phyloP scores from a whole-genome alignment of 2,797 vertebrate genomes.

The Gallinago nigripennis region DNA sequence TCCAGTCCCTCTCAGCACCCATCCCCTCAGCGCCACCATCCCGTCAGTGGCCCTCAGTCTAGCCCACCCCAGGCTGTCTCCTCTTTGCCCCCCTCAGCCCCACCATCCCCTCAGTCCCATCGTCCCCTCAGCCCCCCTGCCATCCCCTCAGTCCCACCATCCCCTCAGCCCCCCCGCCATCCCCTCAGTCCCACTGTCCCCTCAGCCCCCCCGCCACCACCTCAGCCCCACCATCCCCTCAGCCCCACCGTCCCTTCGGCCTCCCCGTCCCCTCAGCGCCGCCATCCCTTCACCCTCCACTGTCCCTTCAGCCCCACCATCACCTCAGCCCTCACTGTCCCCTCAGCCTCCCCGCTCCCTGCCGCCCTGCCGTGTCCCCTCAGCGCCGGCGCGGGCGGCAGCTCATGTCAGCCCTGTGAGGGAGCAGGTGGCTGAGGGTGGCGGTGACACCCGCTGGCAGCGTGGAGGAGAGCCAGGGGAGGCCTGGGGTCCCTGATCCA shows the following conservation, averaged over 20 bases:
- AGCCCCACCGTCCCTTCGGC: background rate
- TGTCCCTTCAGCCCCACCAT: background rate
- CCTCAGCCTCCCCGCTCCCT: background rate
- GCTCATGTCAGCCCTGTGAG: background rate
- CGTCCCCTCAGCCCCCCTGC: background rate
- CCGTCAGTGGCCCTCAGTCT: background rate
- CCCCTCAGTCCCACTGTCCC: no score
- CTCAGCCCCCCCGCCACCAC: background rate
- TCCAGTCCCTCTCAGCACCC: background rate
- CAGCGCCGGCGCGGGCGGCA: background rate
- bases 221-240: no score
- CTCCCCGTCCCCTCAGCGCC: background rate
- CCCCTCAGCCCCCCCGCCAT: background rate
- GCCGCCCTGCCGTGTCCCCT: background rate
- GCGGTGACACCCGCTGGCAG: background rate
- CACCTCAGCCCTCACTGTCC: background rate
- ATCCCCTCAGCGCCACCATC: background rate
- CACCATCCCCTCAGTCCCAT: no score
- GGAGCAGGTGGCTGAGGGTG: background rate
- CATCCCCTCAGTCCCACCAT: no score
- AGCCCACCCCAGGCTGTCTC: no score
- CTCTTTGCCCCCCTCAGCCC: background rate
- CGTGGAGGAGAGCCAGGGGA: background rate
- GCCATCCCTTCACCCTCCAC: background rate
- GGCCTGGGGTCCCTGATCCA: no score